Evolutionary conservation across 1,140 invertebrate species (phyloP).

Genomic region (Drosophila azteca): DNA sequence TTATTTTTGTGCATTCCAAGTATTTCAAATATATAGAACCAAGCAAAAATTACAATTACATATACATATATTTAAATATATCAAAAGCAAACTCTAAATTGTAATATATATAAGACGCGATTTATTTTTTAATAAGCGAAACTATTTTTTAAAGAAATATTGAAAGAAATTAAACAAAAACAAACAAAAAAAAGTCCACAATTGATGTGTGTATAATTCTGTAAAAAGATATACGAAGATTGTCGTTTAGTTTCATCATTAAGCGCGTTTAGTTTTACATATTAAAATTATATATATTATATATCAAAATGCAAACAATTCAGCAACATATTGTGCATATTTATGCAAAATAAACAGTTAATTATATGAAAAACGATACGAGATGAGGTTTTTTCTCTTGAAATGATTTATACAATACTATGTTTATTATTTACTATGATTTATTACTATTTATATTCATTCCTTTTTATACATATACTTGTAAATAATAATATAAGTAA

Average conservation of each 20-base stretch:
- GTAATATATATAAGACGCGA: slow-evolving; percentile 39
- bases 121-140: slow-evolving; percentile 48
- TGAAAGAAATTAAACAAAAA: slow-evolving; percentile 23
- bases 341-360: slow-evolving; percentile 74
- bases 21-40: slow-evolving; percentile 69
- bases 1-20: slow-evolving; percentile 78
- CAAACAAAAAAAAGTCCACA: slow-evolving; percentile 21
- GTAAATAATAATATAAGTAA: too few species aligned
- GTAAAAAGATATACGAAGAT: slow-evolving; percentile 52
- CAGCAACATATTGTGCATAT: slow-evolving; percentile 68
- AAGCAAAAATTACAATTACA: slow-evolving; percentile 21
- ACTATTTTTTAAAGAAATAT: slow-evolving; percentile 41
- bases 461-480: too few species aligned
- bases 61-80: slow-evolving; percentile 24
- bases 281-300: slow-evolving; percentile 45
- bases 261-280: slow-evolving; percentile 60
- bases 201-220: slow-evolving; percentile 48
- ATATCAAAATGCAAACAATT: slow-evolving; percentile 50
- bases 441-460: too few species aligned
- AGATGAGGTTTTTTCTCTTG: too few species aligned
- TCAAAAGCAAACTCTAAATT: slow-evolving; percentile 25
- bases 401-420: too few species aligned
- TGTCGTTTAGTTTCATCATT: slow-evolving; percentile 64
- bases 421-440: too few species aligned
- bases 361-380: slow-evolving; percentile 51